Evolutionary conservation across 2,113 vertebrate species (phyloP), one percentile per base, ranked within the genome.

Genomic region (Phaethornis superciliosus): DNA sequence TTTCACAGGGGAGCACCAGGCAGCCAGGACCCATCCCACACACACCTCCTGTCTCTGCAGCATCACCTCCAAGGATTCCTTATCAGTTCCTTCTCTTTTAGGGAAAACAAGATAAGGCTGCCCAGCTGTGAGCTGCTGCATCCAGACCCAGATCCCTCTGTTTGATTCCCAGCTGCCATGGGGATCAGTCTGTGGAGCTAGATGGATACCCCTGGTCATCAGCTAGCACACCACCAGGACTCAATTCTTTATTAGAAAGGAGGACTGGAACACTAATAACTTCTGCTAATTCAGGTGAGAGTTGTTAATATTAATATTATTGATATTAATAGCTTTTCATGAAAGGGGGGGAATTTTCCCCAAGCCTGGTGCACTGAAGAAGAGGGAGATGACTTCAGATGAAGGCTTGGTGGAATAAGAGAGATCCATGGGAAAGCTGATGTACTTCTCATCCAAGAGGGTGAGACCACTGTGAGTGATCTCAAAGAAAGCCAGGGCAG

Each of bases 121-220:
- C 26, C 20, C 37, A 35, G 69, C 44, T 7, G 6, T 6, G 52
- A 89, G 64, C 47, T n/a, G 52, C 72, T 8, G 3, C 71, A 75
- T 75, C 33, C 14, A 6, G 37, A 10, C 6, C 32, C 49, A 19
- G 3, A 11, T 18, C 33, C 40, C 68, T 49, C 4, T 0, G 0
- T 63, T 35, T 30, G 59, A 35, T n/a, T 59, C 44, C 85, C 16
- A 6, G 75, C 60, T 83, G 54, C 59, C 3, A 2, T 63, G 51
- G 47, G 65, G 76, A 81, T 62, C 30, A n/a, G 7, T 19, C 46
- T 19, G 10, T 9, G 18, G 6, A 37, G 71, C 82, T 33, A 17
- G 55, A 40, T 7, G 80, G 58, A 58, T 2, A 2, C 7, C 55
- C 10, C 35, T 33, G 49, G 55, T 9, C 79, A 44, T 14, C 88